Evolutionary conservation across 2,888 invertebrate genomes (phyloP).

Genomic region (Ennomos fuscantarius): DNA sequence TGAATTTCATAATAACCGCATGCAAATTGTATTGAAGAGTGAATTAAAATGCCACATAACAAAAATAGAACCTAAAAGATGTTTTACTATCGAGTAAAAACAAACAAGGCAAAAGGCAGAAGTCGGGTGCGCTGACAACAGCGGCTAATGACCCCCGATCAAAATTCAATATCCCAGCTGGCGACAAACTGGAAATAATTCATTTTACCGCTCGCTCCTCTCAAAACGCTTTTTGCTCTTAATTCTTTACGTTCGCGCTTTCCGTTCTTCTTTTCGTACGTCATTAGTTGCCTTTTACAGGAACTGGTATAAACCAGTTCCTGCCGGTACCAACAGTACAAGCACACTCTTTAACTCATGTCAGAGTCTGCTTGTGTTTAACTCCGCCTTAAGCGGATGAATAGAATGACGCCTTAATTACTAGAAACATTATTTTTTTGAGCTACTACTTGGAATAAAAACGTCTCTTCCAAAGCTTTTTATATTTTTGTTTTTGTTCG

Average conservation of each 20-base stretch:
- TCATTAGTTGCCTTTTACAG: constrained; percentile 31
- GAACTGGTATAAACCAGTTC: constrained; percentile 2
- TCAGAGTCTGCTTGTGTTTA: constrained; percentile 16
- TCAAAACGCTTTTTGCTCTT: constrained; percentile 34
- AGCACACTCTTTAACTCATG: no score
- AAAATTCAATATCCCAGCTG: constrained; percentile 11
- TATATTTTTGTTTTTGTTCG: constrained; percentile 10
- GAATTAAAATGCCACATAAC: no score
- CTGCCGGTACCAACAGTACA: no score
- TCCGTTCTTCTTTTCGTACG: constrained; percentile 19
- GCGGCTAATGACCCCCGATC: constrained; percentile 41
- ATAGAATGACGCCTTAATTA: constrained; percentile 19
- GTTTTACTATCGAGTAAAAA: background rate
- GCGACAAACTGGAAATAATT: constrained; percentile 46
- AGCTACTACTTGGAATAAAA: constrained; percentile 14
- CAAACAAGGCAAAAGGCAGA: background rate
- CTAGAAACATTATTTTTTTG: constrained; percentile 17
- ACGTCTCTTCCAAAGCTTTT: constrained; percentile 5
- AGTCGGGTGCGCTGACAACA: background rate
- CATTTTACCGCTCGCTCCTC: constrained; percentile 38
- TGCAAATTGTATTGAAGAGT: no score
- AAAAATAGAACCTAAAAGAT: no score
- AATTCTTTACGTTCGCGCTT: constrained; percentile 20
- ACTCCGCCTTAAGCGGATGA: constrained; percentile 7
- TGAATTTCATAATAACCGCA: no score